Evolutionary conservation across 2,888 invertebrate species (phyloP).

Genomic region (Pilophorus perplexus): DNA sequence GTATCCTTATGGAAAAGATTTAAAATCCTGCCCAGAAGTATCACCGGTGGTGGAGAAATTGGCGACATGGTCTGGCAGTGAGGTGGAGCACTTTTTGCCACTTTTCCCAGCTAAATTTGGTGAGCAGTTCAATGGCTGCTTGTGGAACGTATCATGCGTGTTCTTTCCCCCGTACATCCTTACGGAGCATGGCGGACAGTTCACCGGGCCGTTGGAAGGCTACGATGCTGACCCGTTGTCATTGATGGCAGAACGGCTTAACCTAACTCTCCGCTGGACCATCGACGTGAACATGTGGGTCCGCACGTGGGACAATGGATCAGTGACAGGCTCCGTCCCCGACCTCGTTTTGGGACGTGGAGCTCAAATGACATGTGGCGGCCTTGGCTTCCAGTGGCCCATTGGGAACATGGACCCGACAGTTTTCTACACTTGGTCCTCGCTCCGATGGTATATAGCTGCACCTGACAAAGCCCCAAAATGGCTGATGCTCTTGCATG

Average conservation of each 20-base stretch:
- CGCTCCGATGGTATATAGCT: constrained; percentile 4
- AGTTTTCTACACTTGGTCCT: constrained; percentile 4
- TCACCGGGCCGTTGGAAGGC: constrained; percentile 1
- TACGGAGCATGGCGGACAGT: not conserved
- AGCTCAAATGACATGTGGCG: constrained; percentile 35
- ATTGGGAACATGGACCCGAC: not conserved
- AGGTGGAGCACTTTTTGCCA: not conserved
- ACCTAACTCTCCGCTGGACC: constrained; percentile 14
- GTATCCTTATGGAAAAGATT: constrained; percentile 13
- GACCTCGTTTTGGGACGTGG: constrained; percentile 4
- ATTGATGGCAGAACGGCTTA: not conserved
- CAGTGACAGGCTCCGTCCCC: constrained; percentile 1
- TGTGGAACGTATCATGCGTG: constrained; percentile 9
- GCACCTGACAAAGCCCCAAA: constrained; percentile 21
- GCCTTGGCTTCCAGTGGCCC: not conserved
- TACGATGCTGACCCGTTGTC: constrained; percentile 12
- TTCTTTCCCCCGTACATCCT: constrained; percentile 5
- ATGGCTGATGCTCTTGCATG: constrained; percentile 22
- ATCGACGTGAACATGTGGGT: not conserved
- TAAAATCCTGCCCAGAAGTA: constrained; percentile 1
- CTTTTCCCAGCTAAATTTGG: too few relatives aligned
- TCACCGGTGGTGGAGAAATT: not conserved
- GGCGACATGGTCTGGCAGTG: not conserved
- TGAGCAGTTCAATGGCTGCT: constrained; percentile 5
- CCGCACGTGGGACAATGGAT: not conserved